Conservation (phyloP, 2,888 invertebrate genomes). For the Agrochola circellaris region DNA sequence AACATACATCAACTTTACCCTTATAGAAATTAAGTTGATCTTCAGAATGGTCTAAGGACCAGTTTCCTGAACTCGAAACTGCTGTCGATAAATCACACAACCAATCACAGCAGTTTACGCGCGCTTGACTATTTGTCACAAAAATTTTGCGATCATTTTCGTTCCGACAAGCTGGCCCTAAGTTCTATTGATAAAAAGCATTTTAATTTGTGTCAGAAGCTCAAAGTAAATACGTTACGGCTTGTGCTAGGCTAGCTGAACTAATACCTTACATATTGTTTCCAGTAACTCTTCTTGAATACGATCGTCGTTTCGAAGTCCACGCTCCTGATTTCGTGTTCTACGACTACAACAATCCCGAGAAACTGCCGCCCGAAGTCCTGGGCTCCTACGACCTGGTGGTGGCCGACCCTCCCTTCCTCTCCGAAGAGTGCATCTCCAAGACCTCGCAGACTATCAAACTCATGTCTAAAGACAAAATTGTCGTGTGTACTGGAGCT, state of each 20-base stretch:
- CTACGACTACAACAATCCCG: conserved; percentile 96
- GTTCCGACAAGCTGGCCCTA: neutral
- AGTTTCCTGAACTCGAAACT: neutral
- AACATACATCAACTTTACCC: neutral
- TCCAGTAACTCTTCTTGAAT: conserved; percentile 95
- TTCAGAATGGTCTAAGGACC: neutral
- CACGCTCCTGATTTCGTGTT: conserved; percentile 95
- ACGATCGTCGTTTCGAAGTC: conserved; percentile 95
- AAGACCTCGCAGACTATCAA: conserved; percentile 95
- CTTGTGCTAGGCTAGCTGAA: neutral
- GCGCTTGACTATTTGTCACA: no score
- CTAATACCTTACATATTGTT: conserved; percentile 57
- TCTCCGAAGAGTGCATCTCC: conserved; percentile 97
- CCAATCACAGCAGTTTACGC: no score
- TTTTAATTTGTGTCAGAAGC: neutral
- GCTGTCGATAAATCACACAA: no score
- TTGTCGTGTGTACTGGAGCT: conserved; percentile 97
- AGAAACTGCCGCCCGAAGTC: conserved; percentile 92
- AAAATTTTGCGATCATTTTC: neutral
- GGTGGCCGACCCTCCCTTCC: conserved; percentile 98
- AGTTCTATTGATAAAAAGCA: neutral
- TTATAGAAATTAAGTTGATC: neutral
- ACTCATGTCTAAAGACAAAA: conserved; percentile 93
- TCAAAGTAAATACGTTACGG: neutral
- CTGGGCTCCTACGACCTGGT: conserved; percentile 94